phyloP scores from a whole-genome alignment of 2,113 vertebrate species.

The Danionella cerebrum region DNA sequence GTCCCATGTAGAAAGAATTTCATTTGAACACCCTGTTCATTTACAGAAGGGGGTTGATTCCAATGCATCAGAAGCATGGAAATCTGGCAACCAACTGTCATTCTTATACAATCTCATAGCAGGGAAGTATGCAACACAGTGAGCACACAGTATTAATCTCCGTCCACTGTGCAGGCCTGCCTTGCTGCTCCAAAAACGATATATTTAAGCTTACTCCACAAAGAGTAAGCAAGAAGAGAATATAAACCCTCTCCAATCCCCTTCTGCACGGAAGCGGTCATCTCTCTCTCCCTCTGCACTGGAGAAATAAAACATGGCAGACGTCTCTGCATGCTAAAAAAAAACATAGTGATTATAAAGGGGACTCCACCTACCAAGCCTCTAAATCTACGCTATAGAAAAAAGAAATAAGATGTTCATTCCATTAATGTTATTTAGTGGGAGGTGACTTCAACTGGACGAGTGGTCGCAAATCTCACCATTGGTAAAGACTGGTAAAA shows the following conservation, averaged over 20 bases:
- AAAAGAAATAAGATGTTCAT: not conserved
- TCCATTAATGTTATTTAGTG: not conserved
- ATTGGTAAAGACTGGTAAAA: not conserved
- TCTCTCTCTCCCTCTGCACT: not conserved
- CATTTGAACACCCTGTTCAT: too few relatives aligned
- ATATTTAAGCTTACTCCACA: slow-evolving; percentile 33
- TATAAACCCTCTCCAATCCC: slow-evolving; percentile 30
- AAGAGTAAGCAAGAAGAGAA: not conserved
- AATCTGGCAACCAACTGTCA: slow-evolving; percentile 13
- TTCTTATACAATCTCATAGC: slow-evolving; percentile 43
- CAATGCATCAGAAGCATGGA: not conserved
- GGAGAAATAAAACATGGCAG: slow-evolving; percentile 10
- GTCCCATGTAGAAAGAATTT: not conserved
- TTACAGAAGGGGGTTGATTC: too few relatives aligned
- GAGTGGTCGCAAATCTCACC: not conserved
- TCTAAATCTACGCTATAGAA: not conserved
- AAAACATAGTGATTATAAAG: too few relatives aligned
- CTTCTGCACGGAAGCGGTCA: slow-evolving; percentile 3
- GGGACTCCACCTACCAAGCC: not conserved
- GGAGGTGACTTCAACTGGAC: too few relatives aligned
- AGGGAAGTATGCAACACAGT: slow-evolving; percentile 22
- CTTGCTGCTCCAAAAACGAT: slow-evolving; percentile 15
- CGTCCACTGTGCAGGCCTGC: slow-evolving; percentile 23
- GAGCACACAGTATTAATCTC: slow-evolving; percentile 37
- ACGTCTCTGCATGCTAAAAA: not conserved